Percentiles rank a stretch among this genome's conserved stretches.
Conservation (phyloP, 2,888 invertebrate genomes). For the Hylaea fasciaria region DNA sequence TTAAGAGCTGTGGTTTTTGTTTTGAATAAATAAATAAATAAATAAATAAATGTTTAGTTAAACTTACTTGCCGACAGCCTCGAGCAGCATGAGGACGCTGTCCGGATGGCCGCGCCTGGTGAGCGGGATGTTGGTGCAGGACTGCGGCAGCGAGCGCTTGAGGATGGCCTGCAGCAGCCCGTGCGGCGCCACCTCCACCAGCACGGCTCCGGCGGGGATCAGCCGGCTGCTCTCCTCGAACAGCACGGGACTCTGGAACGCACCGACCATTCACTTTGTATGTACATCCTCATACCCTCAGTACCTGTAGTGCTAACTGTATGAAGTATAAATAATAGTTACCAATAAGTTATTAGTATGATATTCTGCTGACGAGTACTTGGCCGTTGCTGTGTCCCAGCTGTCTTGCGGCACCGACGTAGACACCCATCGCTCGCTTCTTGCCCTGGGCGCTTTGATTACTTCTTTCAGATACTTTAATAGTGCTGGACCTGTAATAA, state of each 20-base stretch:
- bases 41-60: not conserved
- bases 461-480: conserved; percentile 83
- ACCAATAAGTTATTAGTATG: conserved; percentile 91
- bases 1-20: too few relatives aligned
- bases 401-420: conserved; percentile 88
- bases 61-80: conserved; percentile 77
- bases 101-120: conserved; percentile 88
- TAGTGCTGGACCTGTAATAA: conserved; percentile 73
- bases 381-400: conserved; percentile 79
- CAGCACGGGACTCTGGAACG: conserved; percentile 81
- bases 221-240: conserved; percentile 91
- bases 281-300: not conserved
- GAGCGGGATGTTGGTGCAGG: conserved; percentile 88
- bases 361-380: conserved; percentile 91
- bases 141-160: conserved; percentile 87
- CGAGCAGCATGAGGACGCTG: conserved; percentile 80
- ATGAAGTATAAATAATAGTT: conserved; percentile 35
- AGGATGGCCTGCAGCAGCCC: conserved; percentile 89
- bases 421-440: conserved; percentile 91
- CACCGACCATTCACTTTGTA: not conserved
- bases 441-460: conserved; percentile 84
- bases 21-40: too few relatives aligned
- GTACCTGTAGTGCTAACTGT: too few relatives aligned
- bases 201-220: conserved; percentile 90
- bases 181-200: conserved; percentile 95